Evolutionary conservation across 2,888 invertebrate genomes (phyloP), one percentile per base, ranked within the genome.

Genomic region (Nasonia oneida): DNA sequence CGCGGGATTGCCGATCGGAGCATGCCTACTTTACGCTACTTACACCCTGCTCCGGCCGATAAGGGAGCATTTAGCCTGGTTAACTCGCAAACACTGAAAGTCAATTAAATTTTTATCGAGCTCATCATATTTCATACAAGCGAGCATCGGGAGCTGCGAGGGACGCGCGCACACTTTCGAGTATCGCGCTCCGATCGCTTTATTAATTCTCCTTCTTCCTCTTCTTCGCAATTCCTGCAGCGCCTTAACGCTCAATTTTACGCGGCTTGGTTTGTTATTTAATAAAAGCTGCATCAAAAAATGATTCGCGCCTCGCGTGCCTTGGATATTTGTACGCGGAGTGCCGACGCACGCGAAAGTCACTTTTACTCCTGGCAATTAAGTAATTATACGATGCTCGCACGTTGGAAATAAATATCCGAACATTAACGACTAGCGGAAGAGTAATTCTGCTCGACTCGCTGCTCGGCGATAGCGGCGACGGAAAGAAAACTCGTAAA

Each of bases 91-190:
- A 87, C 87, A 87, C 81, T 81, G 87, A 87, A 87, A 87, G 83
- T 87, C 87, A 87, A 87, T 87, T 87, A 85, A 87, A 87, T 87
- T 81, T 87, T 87, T 87, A 85, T 85, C 85, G 61, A 15, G 42
- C 64, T 15, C 50, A 1, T 29, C 29, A 29, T 29, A 29, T 29
- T 29, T 29, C 57, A 18, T 73, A 74, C 64, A 6, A 29, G 29
- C 29, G 29, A 29, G 29, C 29, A 29, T 29, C 29, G 29, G 29
- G 29, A 29, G 29, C 29, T 29, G 1, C 29, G 29, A 1, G 29
- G 29, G 29, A 29, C 29, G 29, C 1, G 29, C 29, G 29, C 29
- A 29, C 15, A n/a, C 77, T 78, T 61, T 71, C 73, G 74, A 84
- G 64, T 73, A 84, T 83, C 73, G 57, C 42, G 29, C 42, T 64